Percentiles rank a stretch among this genome's conserved stretches.
Evolutionary conservation across 2,113 vertebrate genomes (phyloP).

Genomic region (Platysternon megacephalum): DNA sequence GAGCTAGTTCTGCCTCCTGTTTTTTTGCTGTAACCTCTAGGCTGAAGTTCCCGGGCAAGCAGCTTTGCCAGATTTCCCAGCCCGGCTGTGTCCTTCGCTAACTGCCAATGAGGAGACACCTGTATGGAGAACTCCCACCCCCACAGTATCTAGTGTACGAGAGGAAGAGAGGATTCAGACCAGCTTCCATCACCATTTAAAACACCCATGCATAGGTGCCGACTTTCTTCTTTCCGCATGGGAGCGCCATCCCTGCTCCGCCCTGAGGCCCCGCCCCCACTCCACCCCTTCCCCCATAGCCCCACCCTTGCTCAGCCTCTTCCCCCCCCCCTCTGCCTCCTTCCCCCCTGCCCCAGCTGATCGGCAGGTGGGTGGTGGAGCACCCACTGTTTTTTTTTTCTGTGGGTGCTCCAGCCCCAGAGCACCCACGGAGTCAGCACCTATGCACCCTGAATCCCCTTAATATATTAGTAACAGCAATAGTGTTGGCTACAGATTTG

Average conservation of each 20-base stretch:
- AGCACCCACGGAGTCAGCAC: too few species aligned
- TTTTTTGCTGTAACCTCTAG: too few species aligned
- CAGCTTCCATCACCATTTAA: not conserved
- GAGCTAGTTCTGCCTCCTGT: not conserved
- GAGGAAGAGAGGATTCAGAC: not conserved
- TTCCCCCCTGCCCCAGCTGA: too few species aligned
- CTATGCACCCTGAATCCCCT: not conserved
- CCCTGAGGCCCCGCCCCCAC: too few species aligned
- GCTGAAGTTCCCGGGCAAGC: not conserved
- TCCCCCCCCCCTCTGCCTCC: too few species aligned
- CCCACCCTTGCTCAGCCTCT: too few species aligned
- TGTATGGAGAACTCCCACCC: not conserved
- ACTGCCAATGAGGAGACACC: not conserved
- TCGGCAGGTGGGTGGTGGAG: too few species aligned
- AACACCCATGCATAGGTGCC: not conserved
- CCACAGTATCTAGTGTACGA: not conserved
- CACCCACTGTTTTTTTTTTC: too few species aligned
- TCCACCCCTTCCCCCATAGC: too few species aligned
- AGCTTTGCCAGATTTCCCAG: not conserved
- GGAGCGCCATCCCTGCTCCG: too few species aligned
- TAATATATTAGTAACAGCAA: not conserved
- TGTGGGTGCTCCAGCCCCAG: too few species aligned
- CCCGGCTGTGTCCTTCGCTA: not conserved
- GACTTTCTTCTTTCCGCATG: too few species aligned
- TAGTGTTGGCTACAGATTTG: conserved; percentile 14